Evolutionary conservation across 2,113 vertebrate genomes (phyloP).

Genomic region (Puma concolor): DNA sequence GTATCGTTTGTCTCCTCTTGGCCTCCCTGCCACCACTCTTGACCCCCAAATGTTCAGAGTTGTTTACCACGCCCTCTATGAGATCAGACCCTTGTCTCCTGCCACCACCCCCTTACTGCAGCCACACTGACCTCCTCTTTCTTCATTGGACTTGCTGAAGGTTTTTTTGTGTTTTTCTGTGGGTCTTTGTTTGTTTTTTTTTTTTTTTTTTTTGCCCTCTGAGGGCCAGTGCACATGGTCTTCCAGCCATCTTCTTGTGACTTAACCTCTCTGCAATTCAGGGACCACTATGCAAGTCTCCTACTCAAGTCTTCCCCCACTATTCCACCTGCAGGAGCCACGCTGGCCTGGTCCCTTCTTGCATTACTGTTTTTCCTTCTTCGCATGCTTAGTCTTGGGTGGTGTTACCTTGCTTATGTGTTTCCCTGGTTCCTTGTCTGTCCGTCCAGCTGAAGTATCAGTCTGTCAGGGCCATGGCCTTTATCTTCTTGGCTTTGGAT

Average conservation of each 20-base stretch:
- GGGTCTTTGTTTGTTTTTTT: not conserved
- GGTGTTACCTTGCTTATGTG: not conserved
- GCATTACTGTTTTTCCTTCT: not conserved
- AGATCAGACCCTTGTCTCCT: not conserved
- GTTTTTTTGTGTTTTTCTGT: too few relatives aligned
- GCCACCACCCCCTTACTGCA: not conserved
- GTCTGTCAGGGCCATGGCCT: not conserved
- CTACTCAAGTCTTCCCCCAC: not conserved
- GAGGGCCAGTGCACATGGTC: not conserved
- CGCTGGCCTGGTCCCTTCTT: rapidly evolving
- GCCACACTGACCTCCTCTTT: not conserved
- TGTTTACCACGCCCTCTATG: not conserved
- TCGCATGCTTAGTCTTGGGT: not conserved
- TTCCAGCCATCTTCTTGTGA: not conserved
- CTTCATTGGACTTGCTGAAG: not conserved
- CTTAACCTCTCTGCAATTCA: not conserved
- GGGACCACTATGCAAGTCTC: not conserved
- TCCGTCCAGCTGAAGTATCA: not conserved
- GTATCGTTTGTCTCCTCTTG: too few relatives aligned
- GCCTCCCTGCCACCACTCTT: not conserved
- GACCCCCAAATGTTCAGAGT: not conserved
- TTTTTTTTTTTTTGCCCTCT: not conserved
- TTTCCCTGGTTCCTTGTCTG: not conserved
- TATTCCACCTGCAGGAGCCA: not conserved
- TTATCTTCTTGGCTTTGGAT: not conserved